Conservation (phyloP, 2,113 vertebrate species). For the Murina feae region DNA sequence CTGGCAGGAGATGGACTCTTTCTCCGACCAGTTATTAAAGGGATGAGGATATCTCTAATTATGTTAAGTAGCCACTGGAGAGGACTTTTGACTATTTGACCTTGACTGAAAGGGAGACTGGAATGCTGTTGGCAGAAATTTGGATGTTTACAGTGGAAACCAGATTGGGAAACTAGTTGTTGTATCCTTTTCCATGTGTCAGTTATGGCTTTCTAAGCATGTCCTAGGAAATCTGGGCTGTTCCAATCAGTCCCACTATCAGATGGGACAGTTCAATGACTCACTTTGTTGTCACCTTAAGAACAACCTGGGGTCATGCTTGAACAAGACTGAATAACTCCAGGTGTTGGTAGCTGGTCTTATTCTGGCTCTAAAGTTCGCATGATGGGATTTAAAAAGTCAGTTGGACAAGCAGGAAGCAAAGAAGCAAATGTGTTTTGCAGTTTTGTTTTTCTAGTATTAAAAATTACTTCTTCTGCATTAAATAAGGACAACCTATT, state of each 20-base stretch:
- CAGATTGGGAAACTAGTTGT: neutral
- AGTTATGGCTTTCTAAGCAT: neutral
- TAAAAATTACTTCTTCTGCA: neutral
- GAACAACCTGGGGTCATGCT: neutral
- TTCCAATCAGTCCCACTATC: neutral
- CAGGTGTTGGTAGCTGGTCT: neutral
- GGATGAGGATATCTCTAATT: neutral
- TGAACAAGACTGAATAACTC: neutral
- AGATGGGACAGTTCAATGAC: neutral
- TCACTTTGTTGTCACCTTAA: neutral
- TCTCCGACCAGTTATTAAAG: neutral
- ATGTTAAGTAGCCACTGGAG: neutral
- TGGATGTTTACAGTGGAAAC: neutral
- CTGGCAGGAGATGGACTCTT: neutral
- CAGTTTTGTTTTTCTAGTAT: neutral
- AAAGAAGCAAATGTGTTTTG: neutral
- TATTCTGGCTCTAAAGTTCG: conserved; percentile 8
- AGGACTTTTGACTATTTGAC: neutral
- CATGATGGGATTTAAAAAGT: neutral
- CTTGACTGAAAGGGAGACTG: neutral
- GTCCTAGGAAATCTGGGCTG: neutral
- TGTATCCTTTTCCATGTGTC: neutral
- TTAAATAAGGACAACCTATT: neutral
- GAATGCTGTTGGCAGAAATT: neutral
- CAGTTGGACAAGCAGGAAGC: neutral